These are phyloP conservation scores for Campylomormyrus tamandua DNA, from an alignment of 2,113 vertebrate species.

Conservation along the genomic window DNA sequence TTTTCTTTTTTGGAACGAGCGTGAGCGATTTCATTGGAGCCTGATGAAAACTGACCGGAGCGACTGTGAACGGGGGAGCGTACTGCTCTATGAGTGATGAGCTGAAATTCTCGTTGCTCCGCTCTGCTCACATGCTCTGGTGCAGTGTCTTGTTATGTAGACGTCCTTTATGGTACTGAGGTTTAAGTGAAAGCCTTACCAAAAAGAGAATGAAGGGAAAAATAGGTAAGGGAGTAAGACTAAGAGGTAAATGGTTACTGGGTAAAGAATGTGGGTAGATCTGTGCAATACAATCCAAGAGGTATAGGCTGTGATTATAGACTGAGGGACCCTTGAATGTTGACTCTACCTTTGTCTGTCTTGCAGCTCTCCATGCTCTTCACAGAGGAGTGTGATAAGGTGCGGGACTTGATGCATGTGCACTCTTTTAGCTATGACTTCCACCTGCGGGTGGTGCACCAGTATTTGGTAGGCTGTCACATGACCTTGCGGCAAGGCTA, in stretches of 20 bases:
- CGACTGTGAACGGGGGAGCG: no score
- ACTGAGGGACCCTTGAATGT: background rate
- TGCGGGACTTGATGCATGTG: constrained; percentile 93
- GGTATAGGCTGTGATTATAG: background rate
- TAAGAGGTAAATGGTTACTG: background rate
- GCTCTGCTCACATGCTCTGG: no score
- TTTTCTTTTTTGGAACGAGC: no score
- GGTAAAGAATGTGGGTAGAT: background rate
- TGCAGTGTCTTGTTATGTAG: background rate
- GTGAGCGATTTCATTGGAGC: no score
- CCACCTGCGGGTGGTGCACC: constrained; percentile 91
- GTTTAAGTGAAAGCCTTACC: background rate
- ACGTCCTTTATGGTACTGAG: background rate
- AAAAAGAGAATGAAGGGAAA: background rate
- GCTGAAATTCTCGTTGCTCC: no score
- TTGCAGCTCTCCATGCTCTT: constrained; percentile 94
- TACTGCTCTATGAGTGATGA: no score
- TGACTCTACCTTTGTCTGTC: constrained; percentile 15
- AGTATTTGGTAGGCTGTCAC: constrained; percentile 85
- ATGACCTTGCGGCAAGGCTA: constrained; percentile 89
- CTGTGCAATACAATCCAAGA: background rate
- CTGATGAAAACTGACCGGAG: no score
- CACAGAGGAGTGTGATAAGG: constrained; percentile 95
- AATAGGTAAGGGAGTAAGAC: background rate
- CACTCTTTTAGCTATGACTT: constrained; percentile 99